These are phyloP conservation scores for Nixonia krombeini DNA, from an alignment of 1,140 invertebrate species.

Conservation along the genomic window DNA sequence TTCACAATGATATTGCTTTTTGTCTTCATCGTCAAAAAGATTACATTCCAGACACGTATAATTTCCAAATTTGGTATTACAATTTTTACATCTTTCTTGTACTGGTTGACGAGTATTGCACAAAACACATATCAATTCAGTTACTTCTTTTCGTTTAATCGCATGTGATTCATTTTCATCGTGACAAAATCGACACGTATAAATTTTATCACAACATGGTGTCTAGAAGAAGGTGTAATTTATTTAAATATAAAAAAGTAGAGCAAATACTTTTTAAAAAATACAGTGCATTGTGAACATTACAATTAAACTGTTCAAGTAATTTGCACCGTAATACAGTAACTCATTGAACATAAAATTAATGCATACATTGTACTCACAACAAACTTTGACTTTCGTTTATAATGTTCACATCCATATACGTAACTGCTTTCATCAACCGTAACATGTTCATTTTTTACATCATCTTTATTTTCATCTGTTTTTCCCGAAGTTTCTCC, in stretches of 20 bases:
- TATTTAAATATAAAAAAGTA: background rate
- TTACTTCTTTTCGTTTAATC: conserved; percentile 85
- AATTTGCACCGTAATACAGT: too few species aligned
- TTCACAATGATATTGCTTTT: conserved; percentile 90
- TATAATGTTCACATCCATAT: conserved; percentile 83
- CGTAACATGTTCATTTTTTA: too few species aligned
- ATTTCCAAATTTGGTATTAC: conserved; percentile 84
- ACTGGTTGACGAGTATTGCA: conserved; percentile 87
- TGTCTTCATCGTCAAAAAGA: conserved; percentile 91
- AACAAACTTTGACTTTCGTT: conserved; percentile 85
- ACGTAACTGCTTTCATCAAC: too few species aligned
- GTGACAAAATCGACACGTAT: conserved; percentile 90
- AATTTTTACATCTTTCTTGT: conserved; percentile 81
- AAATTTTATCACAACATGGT: conserved; percentile 89
- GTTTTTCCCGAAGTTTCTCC: too few species aligned
- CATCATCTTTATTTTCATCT: too few species aligned
- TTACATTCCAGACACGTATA: conserved; percentile 90
- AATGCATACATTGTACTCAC: conserved; percentile 69
- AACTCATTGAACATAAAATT: too few species aligned
- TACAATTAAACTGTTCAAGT: too few species aligned
- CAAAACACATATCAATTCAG: conserved; percentile 84
- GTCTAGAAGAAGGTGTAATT: conserved; percentile 75
- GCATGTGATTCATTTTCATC: conserved; percentile 88
- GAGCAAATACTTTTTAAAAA: background rate
- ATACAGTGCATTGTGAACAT: background rate